Conservation (phyloP, 2,113 vertebrate species). For the Tenebrosternarchus preto region DNA sequence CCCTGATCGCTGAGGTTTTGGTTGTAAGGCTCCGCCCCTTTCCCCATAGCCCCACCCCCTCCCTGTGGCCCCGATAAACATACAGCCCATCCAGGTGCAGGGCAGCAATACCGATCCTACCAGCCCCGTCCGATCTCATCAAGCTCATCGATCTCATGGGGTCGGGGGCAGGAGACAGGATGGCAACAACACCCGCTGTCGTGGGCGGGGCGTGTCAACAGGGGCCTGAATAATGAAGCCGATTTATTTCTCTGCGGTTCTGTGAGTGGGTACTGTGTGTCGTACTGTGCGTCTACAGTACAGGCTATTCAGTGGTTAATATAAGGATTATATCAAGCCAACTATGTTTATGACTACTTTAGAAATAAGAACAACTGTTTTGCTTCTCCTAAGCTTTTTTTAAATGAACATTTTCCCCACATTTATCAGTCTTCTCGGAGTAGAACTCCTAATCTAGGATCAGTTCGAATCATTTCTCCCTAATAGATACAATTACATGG, state of each 20-base stretch:
- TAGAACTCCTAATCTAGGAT: no score
- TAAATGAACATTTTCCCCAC: no score
- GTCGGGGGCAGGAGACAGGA: conserved; percentile 26
- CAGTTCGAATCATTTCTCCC: no score
- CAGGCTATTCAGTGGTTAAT: neutral
- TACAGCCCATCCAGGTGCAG: conserved; percentile 60
- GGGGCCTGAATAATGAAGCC: neutral
- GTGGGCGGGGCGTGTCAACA: conserved; percentile 9
- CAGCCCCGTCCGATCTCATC: conserved; percentile 48
- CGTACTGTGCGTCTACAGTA: no score
- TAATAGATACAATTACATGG: conserved; percentile 15
- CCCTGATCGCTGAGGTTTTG: conserved; percentile 76
- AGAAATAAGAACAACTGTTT: neutral
- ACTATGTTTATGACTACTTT: no score
- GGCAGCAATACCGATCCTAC: conserved; percentile 42
- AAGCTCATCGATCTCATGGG: conserved; percentile 41
- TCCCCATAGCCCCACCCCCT: conserved; percentile 67
- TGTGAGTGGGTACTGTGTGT: no score
- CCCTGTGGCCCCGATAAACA: conserved; percentile 67
- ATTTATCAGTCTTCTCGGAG: no score
- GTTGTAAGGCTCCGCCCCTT: conserved; percentile 53
- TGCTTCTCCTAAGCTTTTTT: no score
- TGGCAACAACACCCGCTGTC: neutral
- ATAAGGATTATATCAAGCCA: neutral
- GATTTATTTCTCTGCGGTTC: conserved; percentile 23